Evolutionary conservation across 2,113 vertebrate genomes (phyloP).

Genomic region (Oophaga pumilio): DNA sequence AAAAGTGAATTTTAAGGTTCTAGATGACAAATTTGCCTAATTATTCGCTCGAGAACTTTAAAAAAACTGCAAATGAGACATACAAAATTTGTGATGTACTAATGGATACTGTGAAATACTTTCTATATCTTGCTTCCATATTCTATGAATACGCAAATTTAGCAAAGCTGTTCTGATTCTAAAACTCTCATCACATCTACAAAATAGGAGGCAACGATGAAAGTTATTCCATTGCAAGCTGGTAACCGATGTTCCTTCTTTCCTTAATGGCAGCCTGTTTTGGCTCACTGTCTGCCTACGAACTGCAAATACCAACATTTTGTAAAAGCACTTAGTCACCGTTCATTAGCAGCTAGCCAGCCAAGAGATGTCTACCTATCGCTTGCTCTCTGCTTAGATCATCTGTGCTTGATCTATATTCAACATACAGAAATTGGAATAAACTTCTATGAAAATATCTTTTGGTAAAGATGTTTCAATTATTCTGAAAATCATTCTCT

Average conservation of each 20-base stretch:
- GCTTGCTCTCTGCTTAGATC: neutral
- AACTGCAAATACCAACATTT: neutral
- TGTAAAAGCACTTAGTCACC: neutral
- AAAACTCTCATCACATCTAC: neutral
- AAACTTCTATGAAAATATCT: neutral
- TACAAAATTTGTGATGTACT: neutral
- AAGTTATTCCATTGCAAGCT: neutral
- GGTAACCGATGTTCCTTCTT: neutral
- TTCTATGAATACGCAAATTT: neutral
- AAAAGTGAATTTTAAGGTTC: neutral
- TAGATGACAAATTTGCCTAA: neutral
- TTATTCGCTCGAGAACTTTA: neutral
- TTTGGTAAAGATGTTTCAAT: neutral
- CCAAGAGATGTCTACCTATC: neutral
- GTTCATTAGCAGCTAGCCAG: neutral
- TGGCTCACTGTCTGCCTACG: neutral
- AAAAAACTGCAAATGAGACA: neutral
- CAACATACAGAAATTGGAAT: neutral
- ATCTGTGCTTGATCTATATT: neutral
- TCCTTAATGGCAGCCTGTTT: neutral
- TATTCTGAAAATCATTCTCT: neutral
- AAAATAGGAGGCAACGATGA: neutral
- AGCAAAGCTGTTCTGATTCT: neutral
- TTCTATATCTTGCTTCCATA: neutral
- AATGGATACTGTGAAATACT: neutral